Evolutionary conservation across 1,140 invertebrate species (phyloP), one percentile per base, ranked within the genome.

Genomic region (Drosophila leontia): DNA sequence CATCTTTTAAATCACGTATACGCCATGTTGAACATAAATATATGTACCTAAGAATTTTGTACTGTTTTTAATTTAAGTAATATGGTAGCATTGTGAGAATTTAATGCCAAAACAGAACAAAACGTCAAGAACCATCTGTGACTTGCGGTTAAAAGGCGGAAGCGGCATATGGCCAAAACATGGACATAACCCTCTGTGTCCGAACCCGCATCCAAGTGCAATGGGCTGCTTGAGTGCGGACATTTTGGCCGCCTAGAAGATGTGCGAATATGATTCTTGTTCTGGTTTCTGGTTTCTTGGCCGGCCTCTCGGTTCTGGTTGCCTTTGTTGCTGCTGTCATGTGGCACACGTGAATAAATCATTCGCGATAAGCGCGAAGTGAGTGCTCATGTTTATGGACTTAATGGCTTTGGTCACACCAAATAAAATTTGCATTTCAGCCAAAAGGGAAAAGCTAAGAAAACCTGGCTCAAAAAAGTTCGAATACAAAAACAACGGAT

Each of bases 291-390:
- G 60, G 60, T 65, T 51, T 50, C 51, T 37, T 23, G 17, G 34
- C 51, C 7, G 51, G 59, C 63, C 47, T 48, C 76, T 72, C 42
- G 56, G 44, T 26, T 61, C 48, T 45, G 51, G 68, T 62, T 61
- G 80, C 59, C 42, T 61, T 70, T 71, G 71, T 41, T 41, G 72
- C 45, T 29, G 55, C 29, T 59, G 55, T 59, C 63, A 77, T 56
- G 75, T 65, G 83, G 60, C 67, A 83, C 71, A 88, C 50, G 78
- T 42, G 71, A 65, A 87, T 87, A 87, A 88, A 87, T 87, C 83
- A 88, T 88, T 69, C 78, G 57, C 82, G 83, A 88, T 87, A 87
- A 87, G 72, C 64, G 44, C 65, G 67, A 55, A 68, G 70, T 79
- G 67, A 72, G 69, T 72, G 69, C 67, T 72, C 69, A 72, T 71